These are phyloP conservation scores for Lycopodina hypogea DNA, from an alignment of 37 sponge, comb jelly and placozoan species.

Conservation along the genomic window DNA sequence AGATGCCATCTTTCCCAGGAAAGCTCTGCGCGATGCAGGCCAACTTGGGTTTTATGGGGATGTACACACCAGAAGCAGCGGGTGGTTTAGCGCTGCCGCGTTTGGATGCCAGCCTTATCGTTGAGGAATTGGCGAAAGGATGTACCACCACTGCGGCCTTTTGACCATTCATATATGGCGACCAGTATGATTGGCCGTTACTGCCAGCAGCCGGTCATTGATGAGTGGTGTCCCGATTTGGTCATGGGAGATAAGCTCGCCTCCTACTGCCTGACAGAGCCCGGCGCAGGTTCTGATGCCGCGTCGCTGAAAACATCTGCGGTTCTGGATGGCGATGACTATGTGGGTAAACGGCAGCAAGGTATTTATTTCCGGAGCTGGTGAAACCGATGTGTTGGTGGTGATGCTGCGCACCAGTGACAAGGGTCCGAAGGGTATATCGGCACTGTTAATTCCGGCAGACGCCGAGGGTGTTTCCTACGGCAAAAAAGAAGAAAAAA, in stretches of 20 bases:
- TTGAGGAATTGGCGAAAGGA: too few relatives aligned
- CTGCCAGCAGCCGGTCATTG: too few relatives aligned
- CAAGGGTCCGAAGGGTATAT: too few relatives aligned
- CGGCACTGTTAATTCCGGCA: too few relatives aligned
- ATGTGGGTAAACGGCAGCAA: slow-evolving; percentile 71
- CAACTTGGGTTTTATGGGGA: neutral
- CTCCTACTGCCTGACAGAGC: slow-evolving; percentile 95
- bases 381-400: slow-evolving; percentile 77
- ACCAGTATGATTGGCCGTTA: too few relatives aligned
- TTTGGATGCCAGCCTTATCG: too few relatives aligned
- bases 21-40: neutral
- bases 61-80: slow-evolving; percentile 1
- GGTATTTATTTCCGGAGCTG: slow-evolving; percentile 94
- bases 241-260: slow-evolving; percentile 67
- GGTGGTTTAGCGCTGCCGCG: slow-evolving; percentile 1
- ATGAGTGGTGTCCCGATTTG: too few relatives aligned
- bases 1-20: neutral
- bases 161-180: too few relatives aligned
- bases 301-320: slow-evolving; percentile 72
- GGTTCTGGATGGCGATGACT: slow-evolving; percentile 67
- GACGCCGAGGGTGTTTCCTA: too few relatives aligned
- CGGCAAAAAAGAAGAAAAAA: too few relatives aligned
- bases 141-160: too few relatives aligned
- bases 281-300: slow-evolving; percentile 94
- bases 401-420: slow-evolving; percentile 87